Evolutionary conservation across 2,113 vertebrate genomes (phyloP).

Genomic region (Mesitornis unicolor): DNA sequence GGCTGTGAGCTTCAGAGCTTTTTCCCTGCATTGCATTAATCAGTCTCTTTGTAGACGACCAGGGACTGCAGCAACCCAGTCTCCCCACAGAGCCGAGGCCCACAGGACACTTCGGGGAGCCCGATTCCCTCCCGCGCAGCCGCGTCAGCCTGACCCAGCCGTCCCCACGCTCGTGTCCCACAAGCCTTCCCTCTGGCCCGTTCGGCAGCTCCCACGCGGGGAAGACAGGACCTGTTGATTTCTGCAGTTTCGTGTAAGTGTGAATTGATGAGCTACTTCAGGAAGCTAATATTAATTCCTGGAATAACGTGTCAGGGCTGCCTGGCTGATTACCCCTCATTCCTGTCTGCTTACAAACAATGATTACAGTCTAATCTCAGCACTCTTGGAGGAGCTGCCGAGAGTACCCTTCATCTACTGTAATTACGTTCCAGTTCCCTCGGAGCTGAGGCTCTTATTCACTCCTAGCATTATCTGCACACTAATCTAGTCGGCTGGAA

Average conservation of each 20-base stretch:
- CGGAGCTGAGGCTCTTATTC: constrained; percentile 52
- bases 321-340: constrained; percentile 67
- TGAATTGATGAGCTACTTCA: constrained; percentile 44
- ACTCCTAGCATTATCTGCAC: constrained; percentile 41
- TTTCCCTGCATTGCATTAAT: not conserved
- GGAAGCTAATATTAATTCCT: constrained; percentile 66
- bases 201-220: accelerated
- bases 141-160: not conserved
- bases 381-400: constrained; percentile 58
- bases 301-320: constrained; percentile 45
- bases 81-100: not conserved
- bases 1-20: not conserved
- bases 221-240: constrained; percentile 29
- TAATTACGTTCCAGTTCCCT: constrained; percentile 64
- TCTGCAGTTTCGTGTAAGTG: not conserved
- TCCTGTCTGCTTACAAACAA: constrained; percentile 75
- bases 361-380: constrained; percentile 72
- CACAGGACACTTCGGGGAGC: accelerated
- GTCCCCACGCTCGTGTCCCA: not conserved
- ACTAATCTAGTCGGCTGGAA: constrained; percentile 47
- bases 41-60: not conserved
- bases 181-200: accelerated
- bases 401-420: constrained; percentile 66
- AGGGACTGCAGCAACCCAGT: not conserved
- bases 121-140: not conserved